Conservation (phyloP, 2,888 invertebrate species). For the Drosophila colorata region DNA sequence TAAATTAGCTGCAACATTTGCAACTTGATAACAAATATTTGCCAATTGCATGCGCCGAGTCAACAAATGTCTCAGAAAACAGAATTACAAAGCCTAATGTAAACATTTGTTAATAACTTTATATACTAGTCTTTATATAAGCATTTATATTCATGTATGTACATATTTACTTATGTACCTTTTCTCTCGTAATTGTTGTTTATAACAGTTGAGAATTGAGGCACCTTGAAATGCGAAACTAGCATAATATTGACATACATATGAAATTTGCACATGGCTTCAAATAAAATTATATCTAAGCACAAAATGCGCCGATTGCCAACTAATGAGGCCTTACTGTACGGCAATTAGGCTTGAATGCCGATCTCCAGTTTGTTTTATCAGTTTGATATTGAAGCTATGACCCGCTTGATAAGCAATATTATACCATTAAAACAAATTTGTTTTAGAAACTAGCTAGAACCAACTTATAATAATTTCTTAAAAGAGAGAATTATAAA, state of each 20-base stretch:
- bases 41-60: constrained; percentile 36
- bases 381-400: constrained; percentile 43
- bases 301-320: constrained; percentile 17
- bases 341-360: constrained; percentile 38
- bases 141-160: neutral
- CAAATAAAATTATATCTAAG: constrained; percentile 32
- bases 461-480: constrained; percentile 1
- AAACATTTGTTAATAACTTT: constrained; percentile 61
- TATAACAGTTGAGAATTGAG: constrained; percentile 42
- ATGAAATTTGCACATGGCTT: constrained; percentile 61
- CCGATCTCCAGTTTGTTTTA: constrained; percentile 30
- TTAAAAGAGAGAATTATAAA: too few species aligned
- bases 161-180: too few species aligned
- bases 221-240: constrained; percentile 64
- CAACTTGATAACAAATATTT: constrained; percentile 36
- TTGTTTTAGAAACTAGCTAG: neutral
- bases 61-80: constrained; percentile 41
- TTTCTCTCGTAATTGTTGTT: constrained; percentile 8
- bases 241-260: constrained; percentile 67
- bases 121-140: constrained; percentile 24
- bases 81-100: constrained; percentile 36
- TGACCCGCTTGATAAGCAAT: constrained; percentile 23
- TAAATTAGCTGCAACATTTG: constrained; percentile 54
- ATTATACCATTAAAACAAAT: neutral
- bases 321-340: constrained; percentile 40